phyloP scores from a whole-genome alignment of 2,888 invertebrate species.

The Dilophus febrilis region DNA sequence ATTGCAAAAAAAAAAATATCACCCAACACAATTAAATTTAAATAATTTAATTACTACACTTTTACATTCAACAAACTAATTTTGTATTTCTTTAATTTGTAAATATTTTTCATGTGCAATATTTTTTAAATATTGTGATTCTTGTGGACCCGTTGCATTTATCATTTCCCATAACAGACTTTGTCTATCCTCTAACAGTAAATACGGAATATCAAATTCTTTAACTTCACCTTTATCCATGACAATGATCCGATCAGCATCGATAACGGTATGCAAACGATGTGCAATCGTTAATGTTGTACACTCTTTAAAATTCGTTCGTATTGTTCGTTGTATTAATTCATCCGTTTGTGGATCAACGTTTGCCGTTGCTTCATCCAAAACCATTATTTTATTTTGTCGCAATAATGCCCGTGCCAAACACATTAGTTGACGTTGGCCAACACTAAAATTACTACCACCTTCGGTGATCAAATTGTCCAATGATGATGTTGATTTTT shows the following conservation, averaged over 20 bases:
- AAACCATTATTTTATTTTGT: conserved; percentile 55
- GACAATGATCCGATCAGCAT: conserved; percentile 63
- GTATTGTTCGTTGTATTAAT: conserved; percentile 60
- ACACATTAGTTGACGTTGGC: conserved; percentile 65
- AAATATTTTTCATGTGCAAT: not conserved
- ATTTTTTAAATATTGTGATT: not conserved
- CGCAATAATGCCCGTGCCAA: conserved; percentile 63
- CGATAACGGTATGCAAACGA: conserved; percentile 71
- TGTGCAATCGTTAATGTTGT: conserved; percentile 75
- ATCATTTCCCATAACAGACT: not conserved
- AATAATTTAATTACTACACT: too few relatives aligned
- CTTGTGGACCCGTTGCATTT: not conserved
- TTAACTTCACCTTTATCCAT: conserved; percentile 58
- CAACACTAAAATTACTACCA: conserved; percentile 42
- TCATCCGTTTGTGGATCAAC: conserved; percentile 49
- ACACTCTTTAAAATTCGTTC: conserved; percentile 52
- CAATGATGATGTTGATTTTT: conserved; percentile 34
- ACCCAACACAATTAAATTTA: too few relatives aligned
- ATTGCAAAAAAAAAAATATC: too few relatives aligned
- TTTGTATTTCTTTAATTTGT: too few relatives aligned
- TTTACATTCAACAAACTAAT: too few relatives aligned
- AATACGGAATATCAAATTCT: conserved; percentile 44
- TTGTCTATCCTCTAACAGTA: conserved; percentile 20
- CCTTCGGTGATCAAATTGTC: conserved; percentile 36
- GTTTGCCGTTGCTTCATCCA: conserved; percentile 46